These are phyloP conservation scores for Octodonta nipae DNA, from an alignment of 2,888 invertebrate genomes.

Conservation along the genomic window DNA sequence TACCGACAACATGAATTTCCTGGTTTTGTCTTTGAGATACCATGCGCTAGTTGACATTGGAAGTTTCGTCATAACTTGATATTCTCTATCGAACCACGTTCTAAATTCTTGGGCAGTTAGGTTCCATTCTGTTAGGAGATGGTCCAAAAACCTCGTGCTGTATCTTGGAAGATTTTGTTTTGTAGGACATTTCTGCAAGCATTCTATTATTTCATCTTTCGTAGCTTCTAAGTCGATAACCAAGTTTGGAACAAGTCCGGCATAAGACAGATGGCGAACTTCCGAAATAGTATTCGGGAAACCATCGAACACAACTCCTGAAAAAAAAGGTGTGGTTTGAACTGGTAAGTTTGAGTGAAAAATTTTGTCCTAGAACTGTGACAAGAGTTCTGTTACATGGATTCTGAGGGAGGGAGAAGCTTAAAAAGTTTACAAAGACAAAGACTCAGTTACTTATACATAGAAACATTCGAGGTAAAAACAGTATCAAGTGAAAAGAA, in stretches of 20 bases:
- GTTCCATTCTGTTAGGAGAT: conserved; percentile 37
- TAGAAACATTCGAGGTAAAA: too few relatives aligned
- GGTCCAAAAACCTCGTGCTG: conserved; percentile 30
- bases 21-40: conserved; percentile 39
- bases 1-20: conserved; percentile 30
- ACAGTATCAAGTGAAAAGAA: too few relatives aligned
- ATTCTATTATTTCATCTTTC: conserved; percentile 31
- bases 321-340: neutral
- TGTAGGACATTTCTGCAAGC: conserved; percentile 32
- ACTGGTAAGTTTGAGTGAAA: neutral
- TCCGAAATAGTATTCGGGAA: conserved; percentile 43
- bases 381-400: too few relatives aligned
- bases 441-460: too few relatives aligned
- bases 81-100: conserved; percentile 40
- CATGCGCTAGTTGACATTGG: conserved; percentile 42
- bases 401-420: too few relatives aligned
- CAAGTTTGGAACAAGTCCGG: conserved; percentile 45
- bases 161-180: conserved; percentile 22
- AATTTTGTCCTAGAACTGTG: too few relatives aligned
- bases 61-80: conserved; percentile 41
- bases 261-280: conserved; percentile 36
- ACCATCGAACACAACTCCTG: conserved; percentile 50
- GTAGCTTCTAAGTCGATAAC: conserved; percentile 41
- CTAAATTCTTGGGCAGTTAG: conserved; percentile 30
- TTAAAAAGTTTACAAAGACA: too few relatives aligned